phyloP scores from a whole-genome alignment of 1,140 invertebrate species.

The Gonioctena quinquepunctata region DNA sequence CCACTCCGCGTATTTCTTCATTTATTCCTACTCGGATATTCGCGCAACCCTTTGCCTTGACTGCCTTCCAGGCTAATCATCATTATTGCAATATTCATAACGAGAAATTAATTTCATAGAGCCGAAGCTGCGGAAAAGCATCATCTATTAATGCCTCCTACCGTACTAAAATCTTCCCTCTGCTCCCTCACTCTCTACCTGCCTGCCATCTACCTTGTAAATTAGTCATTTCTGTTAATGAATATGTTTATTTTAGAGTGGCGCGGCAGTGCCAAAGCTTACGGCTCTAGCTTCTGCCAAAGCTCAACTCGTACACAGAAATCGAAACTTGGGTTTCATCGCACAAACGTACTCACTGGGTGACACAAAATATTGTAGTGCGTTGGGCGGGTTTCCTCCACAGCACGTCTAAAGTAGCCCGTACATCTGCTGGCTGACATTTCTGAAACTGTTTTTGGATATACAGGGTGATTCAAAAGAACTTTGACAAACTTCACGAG shows the following conservation, averaged over 20 bases:
- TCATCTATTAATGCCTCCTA: constrained; percentile 2
- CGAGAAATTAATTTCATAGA: constrained; percentile 5
- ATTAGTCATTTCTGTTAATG: constrained; percentile 14
- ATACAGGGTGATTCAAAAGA: no score
- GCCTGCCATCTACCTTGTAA: constrained; percentile 8
- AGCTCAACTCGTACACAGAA: neutral
- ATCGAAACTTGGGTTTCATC: neutral
- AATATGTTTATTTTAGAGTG: constrained; percentile 11
- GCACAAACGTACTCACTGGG: no score
- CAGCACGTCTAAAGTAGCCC: no score
- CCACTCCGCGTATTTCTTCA: neutral
- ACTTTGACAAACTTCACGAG: no score
- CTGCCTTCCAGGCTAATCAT: neutral
- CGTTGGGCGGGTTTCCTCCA: no score
- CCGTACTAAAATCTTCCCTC: neutral
- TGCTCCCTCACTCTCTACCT: neutral
- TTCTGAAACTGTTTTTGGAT: no score
- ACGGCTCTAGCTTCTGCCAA: neutral
- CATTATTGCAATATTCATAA: constrained; percentile 12
- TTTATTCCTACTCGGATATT: neutral
- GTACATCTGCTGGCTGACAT: no score
- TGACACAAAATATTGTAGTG: no score
- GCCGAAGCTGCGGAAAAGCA: constrained; percentile 9
- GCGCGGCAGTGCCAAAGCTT: neutral
- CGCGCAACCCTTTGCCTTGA: neutral